phyloP scores from a whole-genome alignment of 2,888 invertebrate genomes.

The Meganola albula region DNA sequence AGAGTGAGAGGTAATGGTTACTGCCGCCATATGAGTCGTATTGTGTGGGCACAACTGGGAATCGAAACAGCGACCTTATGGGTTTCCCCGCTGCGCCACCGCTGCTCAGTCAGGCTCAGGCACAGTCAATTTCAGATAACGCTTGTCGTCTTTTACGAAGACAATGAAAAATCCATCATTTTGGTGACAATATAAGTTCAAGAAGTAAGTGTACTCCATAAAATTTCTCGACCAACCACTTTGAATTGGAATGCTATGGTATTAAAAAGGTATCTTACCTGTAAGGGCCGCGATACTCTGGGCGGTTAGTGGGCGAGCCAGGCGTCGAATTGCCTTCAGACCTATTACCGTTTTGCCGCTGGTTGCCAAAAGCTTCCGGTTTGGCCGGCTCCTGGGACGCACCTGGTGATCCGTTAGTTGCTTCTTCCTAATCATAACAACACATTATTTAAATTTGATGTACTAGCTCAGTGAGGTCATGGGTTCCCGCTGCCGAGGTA shows the following conservation, averaged over 20 bases:
- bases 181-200: not conserved
- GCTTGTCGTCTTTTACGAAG: not conserved
- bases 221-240: conserved; percentile 1
- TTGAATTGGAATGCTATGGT: not conserved
- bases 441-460: conserved; percentile 6
- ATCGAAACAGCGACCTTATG: no score
- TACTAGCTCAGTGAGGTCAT: conserved; percentile 7
- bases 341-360: conserved; percentile 29
- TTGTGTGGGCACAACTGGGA: no score
- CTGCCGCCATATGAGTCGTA: no score
- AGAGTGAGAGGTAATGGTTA: no score
- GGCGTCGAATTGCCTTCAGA: conserved; percentile 40
- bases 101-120: no score
- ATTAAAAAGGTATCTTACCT: no score
- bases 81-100: no score
- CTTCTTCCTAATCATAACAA: conserved; percentile 25
- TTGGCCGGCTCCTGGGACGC: conserved; percentile 33
- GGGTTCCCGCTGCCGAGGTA: conserved; percentile 7
- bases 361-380: conserved; percentile 21
- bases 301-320: conserved; percentile 40
- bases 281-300: conserved; percentile 54
- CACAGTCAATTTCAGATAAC: not conserved
- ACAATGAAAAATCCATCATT: not conserved
- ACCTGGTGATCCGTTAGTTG: conserved; percentile 35
- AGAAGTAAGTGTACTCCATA: not conserved